Conservation (phyloP, 1,140 invertebrate species). For the Ceratitis capitata region DNA sequence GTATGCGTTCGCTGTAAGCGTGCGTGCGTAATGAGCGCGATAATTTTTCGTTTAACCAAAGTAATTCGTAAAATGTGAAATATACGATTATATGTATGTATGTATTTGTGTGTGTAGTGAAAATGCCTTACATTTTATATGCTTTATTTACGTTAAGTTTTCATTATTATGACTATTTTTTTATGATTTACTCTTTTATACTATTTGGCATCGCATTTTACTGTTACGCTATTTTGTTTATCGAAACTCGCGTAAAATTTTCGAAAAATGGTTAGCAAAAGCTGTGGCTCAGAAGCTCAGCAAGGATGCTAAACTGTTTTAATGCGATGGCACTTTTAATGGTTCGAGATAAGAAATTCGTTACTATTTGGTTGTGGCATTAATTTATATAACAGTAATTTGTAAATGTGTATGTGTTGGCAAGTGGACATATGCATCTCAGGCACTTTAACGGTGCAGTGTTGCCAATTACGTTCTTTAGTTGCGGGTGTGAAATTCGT, state of each 20-base stretch:
- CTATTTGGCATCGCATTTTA: conserved; percentile 14
- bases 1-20: neutral
- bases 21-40: conserved; percentile 10
- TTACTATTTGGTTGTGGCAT: neutral
- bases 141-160: neutral
- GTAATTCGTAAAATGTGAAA: neutral
- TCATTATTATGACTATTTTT: neutral
- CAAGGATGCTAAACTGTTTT: neutral
- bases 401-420: neutral
- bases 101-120: neutral
- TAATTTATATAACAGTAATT: neutral
- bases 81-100: no score
- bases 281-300: no score
- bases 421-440: neutral
- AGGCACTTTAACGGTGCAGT: neutral
- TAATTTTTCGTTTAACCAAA: conserved; percentile 33
- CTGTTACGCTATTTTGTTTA: neutral
- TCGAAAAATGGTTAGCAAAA: neutral
- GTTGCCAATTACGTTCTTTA: neutral
- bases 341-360: neutral
- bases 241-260: neutral
- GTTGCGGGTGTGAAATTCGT: neutral
- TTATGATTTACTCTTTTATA: no score
- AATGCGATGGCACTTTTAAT: neutral
- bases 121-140: conserved; percentile 3